Percentiles rank a stretch among this genome's conserved stretches.
Evolutionary conservation across 2,113 vertebrate species (phyloP).

Genomic region (Melospiza melodia): DNA sequence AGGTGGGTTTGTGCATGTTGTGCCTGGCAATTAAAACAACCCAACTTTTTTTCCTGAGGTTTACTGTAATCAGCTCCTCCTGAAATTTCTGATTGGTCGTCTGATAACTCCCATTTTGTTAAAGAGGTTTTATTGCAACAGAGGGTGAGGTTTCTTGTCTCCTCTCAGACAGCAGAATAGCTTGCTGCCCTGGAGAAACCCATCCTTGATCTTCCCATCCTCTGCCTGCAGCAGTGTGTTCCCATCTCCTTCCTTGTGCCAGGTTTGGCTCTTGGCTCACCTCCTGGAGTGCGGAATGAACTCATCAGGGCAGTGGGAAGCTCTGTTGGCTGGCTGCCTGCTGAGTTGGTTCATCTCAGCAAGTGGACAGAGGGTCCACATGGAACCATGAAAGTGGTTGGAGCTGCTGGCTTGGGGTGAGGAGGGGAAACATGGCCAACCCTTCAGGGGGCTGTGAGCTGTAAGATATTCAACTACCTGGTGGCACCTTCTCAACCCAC

Average conservation of each 20-base stretch:
- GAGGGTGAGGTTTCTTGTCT: not conserved
- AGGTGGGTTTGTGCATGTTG: not conserved
- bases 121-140: not conserved
- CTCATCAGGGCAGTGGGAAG: not conserved
- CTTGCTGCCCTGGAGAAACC: not conserved
- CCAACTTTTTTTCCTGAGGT: not conserved
- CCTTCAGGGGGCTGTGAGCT: not conserved
- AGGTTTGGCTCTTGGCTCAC: not conserved
- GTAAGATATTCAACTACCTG: not conserved
- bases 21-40: not conserved
- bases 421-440: accelerated
- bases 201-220: not conserved
- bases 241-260: not conserved
- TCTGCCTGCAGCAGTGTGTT: not conserved
- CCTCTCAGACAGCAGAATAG: not conserved
- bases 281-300: not conserved
- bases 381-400: not conserved
- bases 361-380: not conserved
- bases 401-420: not conserved
- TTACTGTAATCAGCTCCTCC: not conserved
- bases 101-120: not conserved
- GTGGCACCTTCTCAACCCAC: not conserved
- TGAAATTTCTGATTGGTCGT: not conserved
- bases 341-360: not conserved
- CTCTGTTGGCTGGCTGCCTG: not conserved